Evolutionary conservation across 2,888 invertebrate species (phyloP).

Genomic region (Eledona agricola): DNA sequence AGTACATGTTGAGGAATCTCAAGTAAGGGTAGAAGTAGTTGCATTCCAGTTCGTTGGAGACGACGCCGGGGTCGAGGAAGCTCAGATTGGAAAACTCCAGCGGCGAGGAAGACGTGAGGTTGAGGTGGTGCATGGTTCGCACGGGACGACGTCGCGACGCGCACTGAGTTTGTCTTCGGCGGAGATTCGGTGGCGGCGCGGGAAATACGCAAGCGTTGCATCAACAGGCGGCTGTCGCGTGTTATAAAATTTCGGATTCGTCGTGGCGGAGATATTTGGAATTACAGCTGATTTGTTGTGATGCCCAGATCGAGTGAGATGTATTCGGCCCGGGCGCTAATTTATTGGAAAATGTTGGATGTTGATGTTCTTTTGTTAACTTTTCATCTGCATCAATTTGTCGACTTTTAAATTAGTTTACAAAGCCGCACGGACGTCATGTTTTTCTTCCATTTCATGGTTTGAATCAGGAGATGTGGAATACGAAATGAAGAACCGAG

Average conservation of each 20-base stretch:
- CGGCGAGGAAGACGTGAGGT: slow-evolving; percentile 6
- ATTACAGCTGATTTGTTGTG: background rate
- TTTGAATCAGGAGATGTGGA: no score
- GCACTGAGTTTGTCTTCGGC: slow-evolving; percentile 39
- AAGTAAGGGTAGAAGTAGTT: slow-evolving; percentile 55
- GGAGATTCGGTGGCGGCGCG: slow-evolving; percentile 1
- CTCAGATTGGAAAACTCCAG: slow-evolving; percentile 25
- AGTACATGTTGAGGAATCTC: slow-evolving; percentile 66
- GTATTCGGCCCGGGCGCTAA: no score
- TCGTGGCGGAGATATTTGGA: no score
- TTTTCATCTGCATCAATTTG: no score
- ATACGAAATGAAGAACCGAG: no score
- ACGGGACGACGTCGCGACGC: slow-evolving; percentile 44
- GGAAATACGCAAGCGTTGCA: slow-evolving; percentile 30
- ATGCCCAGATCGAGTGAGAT: no score
- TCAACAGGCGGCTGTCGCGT: slow-evolving; percentile 12
- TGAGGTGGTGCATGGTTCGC: slow-evolving; percentile 11
- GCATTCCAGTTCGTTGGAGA: slow-evolving; percentile 26
- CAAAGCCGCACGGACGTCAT: no score
- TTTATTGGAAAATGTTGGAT: no score
- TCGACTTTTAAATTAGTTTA: no score
- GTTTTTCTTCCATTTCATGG: no score
- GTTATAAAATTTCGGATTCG: slow-evolving; percentile 3
- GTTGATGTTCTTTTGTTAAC: no score
- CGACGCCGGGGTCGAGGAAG: slow-evolving; percentile 29